Evolutionary conservation across 2,888 invertebrate species (phyloP).

Genomic region (Scotopteryx bipunctaria): DNA sequence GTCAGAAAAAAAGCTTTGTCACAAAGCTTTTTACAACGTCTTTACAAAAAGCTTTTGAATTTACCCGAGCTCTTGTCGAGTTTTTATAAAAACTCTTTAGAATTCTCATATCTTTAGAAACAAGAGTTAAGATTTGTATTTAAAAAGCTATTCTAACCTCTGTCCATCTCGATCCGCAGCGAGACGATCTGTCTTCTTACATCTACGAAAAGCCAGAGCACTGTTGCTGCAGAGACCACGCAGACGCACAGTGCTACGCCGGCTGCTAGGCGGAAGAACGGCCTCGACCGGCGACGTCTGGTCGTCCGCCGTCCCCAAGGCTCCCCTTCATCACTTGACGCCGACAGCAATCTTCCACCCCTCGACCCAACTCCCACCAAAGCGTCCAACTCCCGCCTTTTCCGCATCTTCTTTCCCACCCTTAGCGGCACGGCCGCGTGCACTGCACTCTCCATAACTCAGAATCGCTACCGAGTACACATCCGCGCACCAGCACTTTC

Average conservation of each 20-base stretch:
- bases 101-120: constrained; percentile 2
- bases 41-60: constrained; percentile 9
- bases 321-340: constrained; percentile 84
- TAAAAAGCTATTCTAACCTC: constrained; percentile 75
- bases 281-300: constrained; percentile 71
- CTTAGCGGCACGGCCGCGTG: constrained; percentile 86
- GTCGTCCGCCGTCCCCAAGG: constrained; percentile 74
- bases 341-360: constrained; percentile 83
- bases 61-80: constrained; percentile 1
- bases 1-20: constrained; percentile 4
- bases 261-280: constrained; percentile 83
- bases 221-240: constrained; percentile 85
- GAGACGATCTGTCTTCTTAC: constrained; percentile 86
- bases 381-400: constrained; percentile 89
- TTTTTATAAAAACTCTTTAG: constrained; percentile 9
- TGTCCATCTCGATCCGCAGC: constrained; percentile 85
- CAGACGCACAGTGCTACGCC: constrained; percentile 85
- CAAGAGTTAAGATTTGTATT: not conserved
- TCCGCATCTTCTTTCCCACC: constrained; percentile 89
- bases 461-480: constrained; percentile 68
- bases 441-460: constrained; percentile 79
- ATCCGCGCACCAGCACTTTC: constrained; percentile 62
- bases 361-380: constrained; percentile 81
- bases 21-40: constrained; percentile 11
- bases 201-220: constrained; percentile 87